Evolutionary conservation across 1,140 invertebrate species (phyloP).

Genomic region (Tribolium castaneum): DNA sequence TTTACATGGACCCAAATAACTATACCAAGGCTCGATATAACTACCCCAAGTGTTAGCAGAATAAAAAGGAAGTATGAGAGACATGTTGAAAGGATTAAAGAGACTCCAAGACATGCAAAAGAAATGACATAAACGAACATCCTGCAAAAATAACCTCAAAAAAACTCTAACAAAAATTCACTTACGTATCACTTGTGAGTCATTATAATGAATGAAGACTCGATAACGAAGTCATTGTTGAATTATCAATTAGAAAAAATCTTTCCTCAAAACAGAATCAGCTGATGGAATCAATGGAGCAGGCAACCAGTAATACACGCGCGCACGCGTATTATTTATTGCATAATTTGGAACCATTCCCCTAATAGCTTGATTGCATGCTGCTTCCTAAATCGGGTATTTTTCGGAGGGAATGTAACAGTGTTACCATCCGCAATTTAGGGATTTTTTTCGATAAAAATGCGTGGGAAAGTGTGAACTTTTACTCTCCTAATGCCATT

Average conservation of each 20-base stretch:
- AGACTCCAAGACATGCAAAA: conserved; percentile 7
- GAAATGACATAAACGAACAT: conserved; percentile 8
- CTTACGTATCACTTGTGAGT: conserved; percentile 17
- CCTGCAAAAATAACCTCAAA: not conserved
- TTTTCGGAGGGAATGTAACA: not conserved
- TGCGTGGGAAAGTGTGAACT: not conserved
- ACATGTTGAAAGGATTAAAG: conserved; percentile 46
- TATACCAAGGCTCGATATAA: conserved; percentile 62
- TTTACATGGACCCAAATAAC: conserved; percentile 66
- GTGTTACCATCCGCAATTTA: too few relatives aligned
- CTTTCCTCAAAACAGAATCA: not conserved
- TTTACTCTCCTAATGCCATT: not conserved
- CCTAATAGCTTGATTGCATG: too few relatives aligned
- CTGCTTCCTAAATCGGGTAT: not conserved
- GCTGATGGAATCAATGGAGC: not conserved
- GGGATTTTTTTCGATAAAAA: too few relatives aligned
- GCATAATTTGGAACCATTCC: not conserved
- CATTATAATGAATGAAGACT: conserved; percentile 2
- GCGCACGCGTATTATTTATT: not conserved
- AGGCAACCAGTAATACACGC: not conserved
- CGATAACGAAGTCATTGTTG: not conserved
- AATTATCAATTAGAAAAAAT: not conserved
- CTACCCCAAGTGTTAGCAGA: conserved; percentile 61
- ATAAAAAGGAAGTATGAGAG: conserved; percentile 40
- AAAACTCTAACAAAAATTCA: not conserved